Evolutionary conservation across 1,140 invertebrate species (phyloP).

Genomic region (Parasteatoda tepidariorum): DNA sequence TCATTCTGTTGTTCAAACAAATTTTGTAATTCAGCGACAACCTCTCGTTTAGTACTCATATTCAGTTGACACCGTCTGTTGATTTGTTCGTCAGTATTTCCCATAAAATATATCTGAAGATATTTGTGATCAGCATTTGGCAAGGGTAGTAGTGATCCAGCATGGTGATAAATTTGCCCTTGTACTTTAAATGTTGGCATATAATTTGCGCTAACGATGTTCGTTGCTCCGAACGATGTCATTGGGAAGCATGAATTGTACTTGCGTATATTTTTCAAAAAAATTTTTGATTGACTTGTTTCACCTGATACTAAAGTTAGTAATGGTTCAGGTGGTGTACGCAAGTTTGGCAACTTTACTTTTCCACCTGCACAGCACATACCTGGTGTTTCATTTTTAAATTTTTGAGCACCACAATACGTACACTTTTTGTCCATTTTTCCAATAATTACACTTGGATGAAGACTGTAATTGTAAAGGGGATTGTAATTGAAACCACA

Average conservation of each 20-base stretch:
- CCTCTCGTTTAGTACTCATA: background rate
- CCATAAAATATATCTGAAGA: constrained; percentile 14
- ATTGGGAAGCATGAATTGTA: constrained; percentile 68
- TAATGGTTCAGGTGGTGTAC: constrained; percentile 62
- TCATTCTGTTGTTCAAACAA: background rate
- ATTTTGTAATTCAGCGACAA: background rate
- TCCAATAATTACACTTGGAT: constrained; percentile 30
- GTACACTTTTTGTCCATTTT: constrained; percentile 14
- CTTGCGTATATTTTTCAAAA: constrained; percentile 65
- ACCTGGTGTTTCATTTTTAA: constrained; percentile 67
- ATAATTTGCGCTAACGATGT: constrained; percentile 43
- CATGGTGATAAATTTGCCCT: background rate
- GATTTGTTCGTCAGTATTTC: background rate
- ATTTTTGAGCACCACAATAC: constrained; percentile 64
- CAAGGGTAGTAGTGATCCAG: constrained; percentile 6
- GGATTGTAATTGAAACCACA: no score
- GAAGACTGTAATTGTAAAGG: constrained; percentile 7
- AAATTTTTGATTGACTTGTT: background rate
- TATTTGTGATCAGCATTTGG: constrained; percentile 13
- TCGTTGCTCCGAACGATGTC: constrained; percentile 62
- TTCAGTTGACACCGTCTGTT: background rate
- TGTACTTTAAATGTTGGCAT: constrained; percentile 1
- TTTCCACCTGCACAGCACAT: constrained; percentile 68
- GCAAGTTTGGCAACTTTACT: constrained; percentile 65
- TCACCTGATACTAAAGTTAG: constrained; percentile 23